Evolutionary conservation across 2,113 vertebrate genomes (phyloP).

Genomic region (Noctilio leporinus): DNA sequence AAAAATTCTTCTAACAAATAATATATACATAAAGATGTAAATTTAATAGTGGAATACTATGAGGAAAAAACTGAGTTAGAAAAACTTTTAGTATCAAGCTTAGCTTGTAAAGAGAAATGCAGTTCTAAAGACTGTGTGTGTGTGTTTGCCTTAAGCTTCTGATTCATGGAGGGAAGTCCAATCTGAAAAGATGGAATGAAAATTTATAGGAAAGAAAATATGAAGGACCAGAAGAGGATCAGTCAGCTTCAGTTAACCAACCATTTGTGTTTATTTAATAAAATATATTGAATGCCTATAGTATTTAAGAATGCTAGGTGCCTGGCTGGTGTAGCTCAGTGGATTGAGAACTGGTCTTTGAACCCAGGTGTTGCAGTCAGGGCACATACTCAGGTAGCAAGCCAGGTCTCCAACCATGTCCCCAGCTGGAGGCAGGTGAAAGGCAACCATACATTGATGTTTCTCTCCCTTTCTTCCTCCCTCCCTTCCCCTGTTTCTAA

Average conservation of each 20-base stretch:
- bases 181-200: neutral
- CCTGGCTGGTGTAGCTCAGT: too few relatives aligned
- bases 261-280: neutral
- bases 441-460: too few relatives aligned
- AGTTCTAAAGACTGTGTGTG: neutral
- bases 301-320: neutral
- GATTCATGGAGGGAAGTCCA: neutral
- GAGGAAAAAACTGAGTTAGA: neutral
- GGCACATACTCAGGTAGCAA: too few relatives aligned
- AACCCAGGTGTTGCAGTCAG: too few relatives aligned
- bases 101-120: conserved; percentile 30
- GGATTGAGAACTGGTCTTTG: too few relatives aligned
- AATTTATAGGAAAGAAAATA: neutral
- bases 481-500: too few relatives aligned
- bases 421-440: too few relatives aligned
- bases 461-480: too few relatives aligned
- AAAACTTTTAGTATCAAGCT: conserved; percentile 1
- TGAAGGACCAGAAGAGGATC: neutral
- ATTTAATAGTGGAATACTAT: neutral
- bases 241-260: neutral
- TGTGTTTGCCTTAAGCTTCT: neutral
- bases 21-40: neutral
- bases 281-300: conserved; percentile 16
- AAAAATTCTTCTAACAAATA: conserved; percentile 8
- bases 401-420: too few relatives aligned